These are phyloP conservation scores for Drosophila dives DNA, from an alignment of 2,888 invertebrate species.

Conservation along the genomic window DNA sequence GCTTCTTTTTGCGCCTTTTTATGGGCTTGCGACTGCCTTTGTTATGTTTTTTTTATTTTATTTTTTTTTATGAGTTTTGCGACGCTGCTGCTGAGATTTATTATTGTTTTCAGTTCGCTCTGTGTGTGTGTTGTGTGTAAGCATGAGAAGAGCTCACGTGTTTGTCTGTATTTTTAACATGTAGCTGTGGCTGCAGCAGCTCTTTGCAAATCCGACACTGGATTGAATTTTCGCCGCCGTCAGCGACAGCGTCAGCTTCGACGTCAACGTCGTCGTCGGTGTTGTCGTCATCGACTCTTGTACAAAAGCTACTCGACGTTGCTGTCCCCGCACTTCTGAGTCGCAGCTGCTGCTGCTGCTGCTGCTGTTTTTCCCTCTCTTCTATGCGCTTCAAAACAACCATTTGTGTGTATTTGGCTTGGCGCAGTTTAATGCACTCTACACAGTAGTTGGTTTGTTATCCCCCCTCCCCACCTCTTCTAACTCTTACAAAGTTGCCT, in stretches of 20 bases:
- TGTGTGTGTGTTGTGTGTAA: conserved; percentile 14
- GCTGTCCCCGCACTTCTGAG: conserved; percentile 7
- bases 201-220: conserved; percentile 63
- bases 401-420: conserved; percentile 46
- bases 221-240: conserved; percentile 62
- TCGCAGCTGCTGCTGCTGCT: conserved; percentile 14
- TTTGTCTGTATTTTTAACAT: conserved; percentile 44
- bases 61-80: conserved; percentile 58
- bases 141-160: conserved; percentile 22
- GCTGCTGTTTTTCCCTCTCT: conserved; percentile 6
- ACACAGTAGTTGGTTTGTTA: conserved; percentile 46
- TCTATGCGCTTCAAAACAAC: not conserved
- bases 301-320: conserved; percentile 57
- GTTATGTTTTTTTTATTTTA: conserved; percentile 58
- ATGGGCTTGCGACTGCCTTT: conserved; percentile 66
- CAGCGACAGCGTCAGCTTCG: conserved; percentile 6
- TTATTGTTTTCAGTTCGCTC: conserved; percentile 63
- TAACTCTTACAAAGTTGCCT: conserved; percentile 27
- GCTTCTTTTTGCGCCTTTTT: conserved; percentile 63
- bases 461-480: not conserved
- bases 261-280: conserved; percentile 11
- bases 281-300: conserved; percentile 29
- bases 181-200: conserved; percentile 43
- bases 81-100: conserved; percentile 64
- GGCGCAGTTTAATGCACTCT: conserved; percentile 74